Percentiles rank a stretch among this genome's conserved stretches.
Evolutionary conservation across 1,140 invertebrate species (phyloP).

Genomic region (Pseudoatta argentina): DNA sequence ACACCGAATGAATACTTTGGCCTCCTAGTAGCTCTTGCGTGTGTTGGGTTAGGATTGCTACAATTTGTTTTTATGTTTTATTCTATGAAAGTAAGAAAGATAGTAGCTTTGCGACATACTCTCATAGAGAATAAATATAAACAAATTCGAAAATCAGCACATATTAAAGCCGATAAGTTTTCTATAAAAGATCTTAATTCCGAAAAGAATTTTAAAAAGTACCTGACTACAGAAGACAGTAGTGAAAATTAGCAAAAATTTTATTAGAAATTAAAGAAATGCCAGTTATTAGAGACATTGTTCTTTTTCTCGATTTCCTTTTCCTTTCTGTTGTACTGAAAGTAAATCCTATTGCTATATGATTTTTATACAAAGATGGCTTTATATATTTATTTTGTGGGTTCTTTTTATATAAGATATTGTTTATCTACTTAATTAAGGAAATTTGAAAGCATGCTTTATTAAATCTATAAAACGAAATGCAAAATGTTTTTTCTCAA

Average conservation of each 20-base stretch:
- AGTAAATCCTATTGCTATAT: background rate
- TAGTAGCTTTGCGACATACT: background rate
- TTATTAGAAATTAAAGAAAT: conserved; percentile 2
- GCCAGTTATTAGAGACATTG: background rate
- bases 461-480: background rate
- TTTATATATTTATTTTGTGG: background rate
- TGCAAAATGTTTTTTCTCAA: background rate
- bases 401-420: background rate
- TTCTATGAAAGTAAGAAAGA: background rate
- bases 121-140: conserved; percentile 5
- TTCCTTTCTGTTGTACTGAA: background rate
- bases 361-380: background rate
- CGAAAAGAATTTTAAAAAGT: background rate
- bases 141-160: background rate
- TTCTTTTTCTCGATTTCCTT: background rate
- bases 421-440: background rate
- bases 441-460: background rate
- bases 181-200: conserved; percentile 2
- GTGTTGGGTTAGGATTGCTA: background rate
- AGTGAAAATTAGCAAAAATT: background rate
- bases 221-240: background rate
- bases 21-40: background rate
- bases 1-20: background rate
- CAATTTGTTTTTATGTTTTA: background rate
- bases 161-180: background rate